These are phyloP conservation scores for Temnothorax unifasciatus DNA, from an alignment of 2,888 invertebrate genomes.

Conservation along the genomic window DNA sequence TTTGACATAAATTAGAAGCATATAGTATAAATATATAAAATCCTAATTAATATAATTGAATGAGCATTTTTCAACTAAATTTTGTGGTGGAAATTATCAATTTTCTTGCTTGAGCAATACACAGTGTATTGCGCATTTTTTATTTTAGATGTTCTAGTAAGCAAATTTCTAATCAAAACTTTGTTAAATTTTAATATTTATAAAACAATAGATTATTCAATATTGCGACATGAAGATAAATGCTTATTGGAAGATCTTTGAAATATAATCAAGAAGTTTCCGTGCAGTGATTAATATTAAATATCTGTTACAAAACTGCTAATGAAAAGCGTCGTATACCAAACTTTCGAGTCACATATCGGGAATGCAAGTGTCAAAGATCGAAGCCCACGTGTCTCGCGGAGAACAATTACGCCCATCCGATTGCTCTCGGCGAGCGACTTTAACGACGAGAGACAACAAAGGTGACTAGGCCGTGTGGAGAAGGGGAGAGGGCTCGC, in stretches of 20 bases:
- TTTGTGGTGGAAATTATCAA: background rate
- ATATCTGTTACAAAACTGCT: background rate
- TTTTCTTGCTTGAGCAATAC: background rate
- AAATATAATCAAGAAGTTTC: background rate
- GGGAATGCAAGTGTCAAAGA: conserved; percentile 35
- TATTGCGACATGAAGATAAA: background rate
- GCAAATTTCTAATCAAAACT: background rate
- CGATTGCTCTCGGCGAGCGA: conserved; percentile 48
- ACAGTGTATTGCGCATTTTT: background rate
- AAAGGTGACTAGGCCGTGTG: conserved; percentile 36
- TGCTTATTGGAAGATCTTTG: background rate
- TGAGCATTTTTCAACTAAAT: background rate
- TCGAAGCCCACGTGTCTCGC: conserved; percentile 53
- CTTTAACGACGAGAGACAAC: conserved; percentile 57
- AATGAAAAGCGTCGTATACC: conserved; percentile 16
- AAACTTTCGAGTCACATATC: conserved; percentile 17
- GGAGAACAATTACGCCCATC: conserved; percentile 49
- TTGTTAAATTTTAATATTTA: background rate
- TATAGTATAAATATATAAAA: background rate
- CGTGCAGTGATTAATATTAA: conserved; percentile 11
- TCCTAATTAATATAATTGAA: background rate
- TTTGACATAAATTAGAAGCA: background rate
- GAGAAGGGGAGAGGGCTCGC: background rate
- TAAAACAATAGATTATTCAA: background rate
- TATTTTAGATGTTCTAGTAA: background rate